These are phyloP conservation scores for Hippotragus niger DNA, from an alignment of 2,113 vertebrate species.

Conservation along the genomic window DNA sequence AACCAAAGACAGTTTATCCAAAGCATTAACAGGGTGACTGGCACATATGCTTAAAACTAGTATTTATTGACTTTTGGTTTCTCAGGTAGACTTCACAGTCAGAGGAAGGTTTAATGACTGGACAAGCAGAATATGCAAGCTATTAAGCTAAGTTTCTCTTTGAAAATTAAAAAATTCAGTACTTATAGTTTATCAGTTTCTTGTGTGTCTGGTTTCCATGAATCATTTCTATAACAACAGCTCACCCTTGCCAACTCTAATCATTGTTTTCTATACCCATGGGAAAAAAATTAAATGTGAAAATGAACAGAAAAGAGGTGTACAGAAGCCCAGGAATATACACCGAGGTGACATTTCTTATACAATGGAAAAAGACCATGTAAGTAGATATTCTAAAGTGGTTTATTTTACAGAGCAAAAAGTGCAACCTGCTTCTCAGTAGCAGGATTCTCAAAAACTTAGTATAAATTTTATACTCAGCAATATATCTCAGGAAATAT, in stretches of 20 bases:
- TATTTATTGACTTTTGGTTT: not conserved
- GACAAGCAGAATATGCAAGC: not conserved
- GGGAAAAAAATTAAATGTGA: not conserved
- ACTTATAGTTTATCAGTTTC: not conserved
- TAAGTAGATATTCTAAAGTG: not conserved
- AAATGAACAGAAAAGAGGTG: not conserved
- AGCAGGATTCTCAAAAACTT: not conserved
- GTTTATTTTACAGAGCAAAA: not conserved
- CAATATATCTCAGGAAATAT: not conserved
- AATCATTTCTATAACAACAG: not conserved
- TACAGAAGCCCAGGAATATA: not conserved
- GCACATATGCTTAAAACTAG: not conserved
- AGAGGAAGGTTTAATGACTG: not conserved
- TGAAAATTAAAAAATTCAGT: not conserved
- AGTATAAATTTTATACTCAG: not conserved
- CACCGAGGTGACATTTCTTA: not conserved
- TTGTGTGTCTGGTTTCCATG: not conserved
- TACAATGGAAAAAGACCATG: not conserved
- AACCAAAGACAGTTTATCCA: not conserved
- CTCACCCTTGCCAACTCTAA: not conserved
- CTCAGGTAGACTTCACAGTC: not conserved
- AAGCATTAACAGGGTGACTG: not conserved
- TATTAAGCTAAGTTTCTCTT: not conserved
- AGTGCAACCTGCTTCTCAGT: not conserved
- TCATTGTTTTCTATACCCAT: not conserved